phyloP scores from a whole-genome alignment of 1,140 invertebrate species.

The Hylaeus anthracinus region DNA sequence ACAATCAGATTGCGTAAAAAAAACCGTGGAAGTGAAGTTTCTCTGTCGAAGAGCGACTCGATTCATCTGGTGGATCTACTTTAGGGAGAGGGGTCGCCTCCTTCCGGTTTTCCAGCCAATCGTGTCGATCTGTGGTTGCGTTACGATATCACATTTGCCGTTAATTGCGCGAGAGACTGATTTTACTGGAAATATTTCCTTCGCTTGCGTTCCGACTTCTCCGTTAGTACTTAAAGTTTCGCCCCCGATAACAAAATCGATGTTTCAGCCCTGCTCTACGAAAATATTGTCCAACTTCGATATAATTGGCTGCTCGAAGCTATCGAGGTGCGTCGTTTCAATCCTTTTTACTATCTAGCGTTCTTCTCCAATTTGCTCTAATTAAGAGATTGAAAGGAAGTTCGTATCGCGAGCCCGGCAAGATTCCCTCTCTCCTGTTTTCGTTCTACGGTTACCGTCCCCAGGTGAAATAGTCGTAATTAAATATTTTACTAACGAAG shows the following conservation, averaged over 20 bases:
- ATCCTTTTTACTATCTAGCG: neutral
- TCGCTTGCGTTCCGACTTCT: neutral
- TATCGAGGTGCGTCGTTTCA: neutral
- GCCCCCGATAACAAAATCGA: neutral
- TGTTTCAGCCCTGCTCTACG: neutral
- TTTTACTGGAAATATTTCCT: neutral
- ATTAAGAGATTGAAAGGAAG: neutral
- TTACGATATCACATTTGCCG: neutral
- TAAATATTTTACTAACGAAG: slow-evolving; percentile 25
- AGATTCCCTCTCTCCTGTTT: neutral
- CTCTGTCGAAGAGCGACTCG: slow-evolving; percentile 53
- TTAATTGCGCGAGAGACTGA: neutral
- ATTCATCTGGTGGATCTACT: slow-evolving; percentile 72
- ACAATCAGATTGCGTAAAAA: slow-evolving; percentile 40
- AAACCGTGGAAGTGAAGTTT: slow-evolving; percentile 51
- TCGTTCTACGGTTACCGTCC: neutral
- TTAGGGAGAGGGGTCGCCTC: slow-evolving; percentile 66
- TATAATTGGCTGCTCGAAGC: slow-evolving; percentile 27
- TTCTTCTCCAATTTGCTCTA: neutral
- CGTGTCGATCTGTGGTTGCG: slow-evolving; percentile 12
- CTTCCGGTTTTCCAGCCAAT: slow-evolving; percentile 39
- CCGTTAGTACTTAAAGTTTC: neutral
- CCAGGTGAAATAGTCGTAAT: slow-evolving; percentile 1
- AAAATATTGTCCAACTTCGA: slow-evolving; percentile 4
- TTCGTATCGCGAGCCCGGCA: neutral